Evolutionary conservation across 2,888 invertebrate genomes (phyloP).

Genomic region (Perithous albicinctus): DNA sequence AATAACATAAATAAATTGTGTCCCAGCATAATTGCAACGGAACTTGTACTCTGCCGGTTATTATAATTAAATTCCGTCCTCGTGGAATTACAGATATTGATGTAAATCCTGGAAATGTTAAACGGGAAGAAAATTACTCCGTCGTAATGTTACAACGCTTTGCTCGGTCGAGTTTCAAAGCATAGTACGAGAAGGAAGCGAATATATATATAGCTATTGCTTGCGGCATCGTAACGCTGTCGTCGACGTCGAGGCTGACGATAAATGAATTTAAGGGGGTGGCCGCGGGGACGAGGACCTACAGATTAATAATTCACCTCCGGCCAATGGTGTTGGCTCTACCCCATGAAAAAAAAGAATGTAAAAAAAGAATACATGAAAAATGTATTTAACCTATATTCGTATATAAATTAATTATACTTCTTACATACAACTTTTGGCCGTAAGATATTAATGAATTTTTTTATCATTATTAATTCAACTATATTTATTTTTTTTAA

Average conservation of each 20-base stretch:
- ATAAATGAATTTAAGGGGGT: background rate
- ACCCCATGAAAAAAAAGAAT: no score
- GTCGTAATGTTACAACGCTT: background rate
- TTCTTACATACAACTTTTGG: no score
- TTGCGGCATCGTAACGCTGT: background rate
- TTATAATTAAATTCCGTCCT: background rate
- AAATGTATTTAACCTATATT: no score
- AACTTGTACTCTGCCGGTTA: background rate
- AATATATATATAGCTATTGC: background rate
- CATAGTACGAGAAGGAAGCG: background rate
- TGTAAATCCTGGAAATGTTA: background rate
- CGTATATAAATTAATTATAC: no score
- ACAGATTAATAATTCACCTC: constrained; percentile 36
- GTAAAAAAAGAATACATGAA: no score
- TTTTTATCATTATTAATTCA: no score
- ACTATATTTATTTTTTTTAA: no score
- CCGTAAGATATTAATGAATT: no score
- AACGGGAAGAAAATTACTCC: background rate
- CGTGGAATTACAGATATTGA: background rate
- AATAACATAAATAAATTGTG: constrained; percentile 27
- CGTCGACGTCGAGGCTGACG: constrained; percentile 2
- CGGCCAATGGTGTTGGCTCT: background rate
- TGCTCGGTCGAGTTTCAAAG: background rate
- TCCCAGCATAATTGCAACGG: background rate
- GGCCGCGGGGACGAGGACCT: background rate